Evolutionary conservation across 2,888 invertebrate genomes (phyloP), one percentile per base, ranked within the genome.

Genomic region (Drosophila quinaria): DNA sequence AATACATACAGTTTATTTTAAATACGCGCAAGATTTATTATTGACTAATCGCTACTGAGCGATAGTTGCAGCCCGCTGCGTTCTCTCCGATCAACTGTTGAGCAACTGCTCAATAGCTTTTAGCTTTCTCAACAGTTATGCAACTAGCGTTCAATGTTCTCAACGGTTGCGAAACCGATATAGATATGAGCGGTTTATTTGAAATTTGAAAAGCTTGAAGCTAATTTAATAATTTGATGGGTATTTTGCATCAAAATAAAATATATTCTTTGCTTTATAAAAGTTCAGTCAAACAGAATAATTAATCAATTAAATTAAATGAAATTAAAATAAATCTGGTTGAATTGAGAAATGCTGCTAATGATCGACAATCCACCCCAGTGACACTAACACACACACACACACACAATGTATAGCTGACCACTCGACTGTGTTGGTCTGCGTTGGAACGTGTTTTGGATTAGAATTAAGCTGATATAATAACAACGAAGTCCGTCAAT

Each of bases 401-500:
- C 19, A 35, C 17, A 33, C n/a, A 15, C n/a, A n/a, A n/a, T 4
- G 35, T n/a, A 35, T 4, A 33, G 44, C 41, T 64, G 63, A 52
- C 60, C 63, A 64, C 44, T 68, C 70, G 67, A 67, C 15, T 41
- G 52, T 66, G 50, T 69, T 51, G 19, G 55, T 61, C 60, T 64
- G 64, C 63, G 35, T 19, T 42, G 76, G 73, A 87, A 86, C 86
- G 86, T 87, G 86, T 81, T 51, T 70, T 60, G 86, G 88, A 79
- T 87, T 87, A 87, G 73, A 87, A 87, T 83, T 87, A 86, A 86
- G 80, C 76, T 73, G 63, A 61, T 76, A 55, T 62, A 60, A 70
- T 69, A 64, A 70, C 70, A 64, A n/a, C 66, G 68, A 46, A 60
- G 42, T 41, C 41, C 6, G 49, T 8, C 55, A 59, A 49, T 68